Conservation (phyloP, 2,888 invertebrate genomes). For the Norana najaformis region DNA sequence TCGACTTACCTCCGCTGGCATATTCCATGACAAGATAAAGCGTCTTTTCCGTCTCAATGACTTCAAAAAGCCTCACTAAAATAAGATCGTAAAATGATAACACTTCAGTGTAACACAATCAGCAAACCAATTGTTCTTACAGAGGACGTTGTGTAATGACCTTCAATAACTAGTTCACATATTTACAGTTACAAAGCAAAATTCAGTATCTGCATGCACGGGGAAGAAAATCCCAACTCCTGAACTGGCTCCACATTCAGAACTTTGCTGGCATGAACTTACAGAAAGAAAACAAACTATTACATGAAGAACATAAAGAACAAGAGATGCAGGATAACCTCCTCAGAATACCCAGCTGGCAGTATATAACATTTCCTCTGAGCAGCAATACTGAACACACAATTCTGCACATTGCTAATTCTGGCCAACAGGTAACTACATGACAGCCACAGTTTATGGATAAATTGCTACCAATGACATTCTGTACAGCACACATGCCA, state of each 20-base stretch:
- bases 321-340: not conserved
- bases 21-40: conserved; percentile 99
- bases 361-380: not conserved
- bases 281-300: not conserved
- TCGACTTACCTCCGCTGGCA: conserved; percentile 80
- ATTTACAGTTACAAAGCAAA: not conserved
- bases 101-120: not conserved
- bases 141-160: not conserved
- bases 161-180: not conserved
- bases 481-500: not conserved
- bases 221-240: not conserved
- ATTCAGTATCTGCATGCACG: not conserved
- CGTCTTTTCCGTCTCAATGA: conserved; percentile 99
- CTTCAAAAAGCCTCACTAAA: conserved; percentile 77
- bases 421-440: no score
- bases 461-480: not conserved
- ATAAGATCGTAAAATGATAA: not conserved
- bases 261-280: not conserved
- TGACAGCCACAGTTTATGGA: not conserved
- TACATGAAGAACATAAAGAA: not conserved
- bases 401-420: not conserved
- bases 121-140: not conserved
- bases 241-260: not conserved
- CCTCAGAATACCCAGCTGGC: not conserved
- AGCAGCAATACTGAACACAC: not conserved